Percentiles rank a stretch among this genome's conserved stretches.
These are phyloP conservation scores for Sparidentex hasta DNA, from an alignment of 2,797 vertebrate species.

Conservation along the genomic window DNA sequence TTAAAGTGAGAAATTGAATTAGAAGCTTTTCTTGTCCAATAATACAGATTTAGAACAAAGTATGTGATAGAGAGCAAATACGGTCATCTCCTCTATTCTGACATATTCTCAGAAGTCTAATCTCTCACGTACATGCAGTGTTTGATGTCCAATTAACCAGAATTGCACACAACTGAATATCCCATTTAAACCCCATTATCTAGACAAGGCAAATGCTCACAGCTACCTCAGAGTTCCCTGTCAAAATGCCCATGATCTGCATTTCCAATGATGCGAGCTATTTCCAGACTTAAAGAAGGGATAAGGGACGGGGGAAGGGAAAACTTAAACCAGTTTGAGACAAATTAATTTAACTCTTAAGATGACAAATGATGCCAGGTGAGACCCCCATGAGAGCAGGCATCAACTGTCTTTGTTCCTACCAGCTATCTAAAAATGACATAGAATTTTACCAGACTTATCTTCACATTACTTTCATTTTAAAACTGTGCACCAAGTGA, in stretches of 20 bases:
- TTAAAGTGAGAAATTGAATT: conserved; percentile 83
- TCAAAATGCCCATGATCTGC: conserved; percentile 71
- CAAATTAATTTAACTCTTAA: conserved; percentile 2
- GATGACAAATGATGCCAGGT: background rate
- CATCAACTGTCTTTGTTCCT: background rate
- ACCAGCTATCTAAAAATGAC: background rate
- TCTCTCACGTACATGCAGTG: conserved; percentile 75
- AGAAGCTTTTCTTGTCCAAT: conserved; percentile 80
- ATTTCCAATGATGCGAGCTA: conserved; percentile 62
- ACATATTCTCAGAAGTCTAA: conserved; percentile 79
- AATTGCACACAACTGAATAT: conserved; percentile 79
- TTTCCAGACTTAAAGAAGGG: conserved; percentile 42
- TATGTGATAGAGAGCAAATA: conserved; percentile 77
- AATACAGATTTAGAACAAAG: conserved; percentile 81
- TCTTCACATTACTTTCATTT: background rate
- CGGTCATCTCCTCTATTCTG: conserved; percentile 68
- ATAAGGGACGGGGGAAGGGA: conserved; percentile 26
- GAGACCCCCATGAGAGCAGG: background rate
- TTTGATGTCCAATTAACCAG: conserved; percentile 83
- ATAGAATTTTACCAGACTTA: background rate
- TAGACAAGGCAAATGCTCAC: conserved; percentile 70
- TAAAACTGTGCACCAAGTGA: too few relatives aligned
- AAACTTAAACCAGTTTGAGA: background rate
- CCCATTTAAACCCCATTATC: conserved; percentile 78
- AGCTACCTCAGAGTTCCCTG: conserved; percentile 70